Percentiles rank a stretch among this genome's conserved stretches.
Evolutionary conservation across 1,140 invertebrate genomes (phyloP).

Genomic region (Carcinoscorpius rotundicauda): DNA sequence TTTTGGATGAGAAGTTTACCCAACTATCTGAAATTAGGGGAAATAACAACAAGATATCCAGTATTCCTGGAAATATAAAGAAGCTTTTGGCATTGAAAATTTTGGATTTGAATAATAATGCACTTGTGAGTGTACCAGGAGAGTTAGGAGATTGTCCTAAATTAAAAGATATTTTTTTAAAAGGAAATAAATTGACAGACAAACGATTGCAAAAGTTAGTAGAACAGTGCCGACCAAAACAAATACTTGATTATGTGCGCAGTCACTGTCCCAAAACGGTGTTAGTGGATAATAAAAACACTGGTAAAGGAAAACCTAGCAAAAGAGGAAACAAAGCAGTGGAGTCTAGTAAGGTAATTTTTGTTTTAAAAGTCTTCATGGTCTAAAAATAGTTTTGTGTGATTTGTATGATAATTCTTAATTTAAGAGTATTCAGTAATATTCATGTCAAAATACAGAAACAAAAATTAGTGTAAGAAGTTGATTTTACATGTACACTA

Average conservation of each 20-base stretch:
- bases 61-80: slow-evolving; percentile 45
- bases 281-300: slow-evolving; percentile 27
- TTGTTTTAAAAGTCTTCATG: neutral
- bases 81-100: slow-evolving; percentile 48
- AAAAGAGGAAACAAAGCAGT: slow-evolving; percentile 25
- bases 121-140: slow-evolving; percentile 45
- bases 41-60: slow-evolving; percentile 49
- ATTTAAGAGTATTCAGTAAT: too few species aligned
- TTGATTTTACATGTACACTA: too few species aligned
- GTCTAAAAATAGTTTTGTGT: too few species aligned
- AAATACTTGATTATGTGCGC: slow-evolving; percentile 52
- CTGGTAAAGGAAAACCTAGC: slow-evolving; percentile 38
- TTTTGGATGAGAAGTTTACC: slow-evolving; percentile 44
- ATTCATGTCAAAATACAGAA: too few species aligned
- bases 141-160: slow-evolving; percentile 50
- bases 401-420: too few species aligned
- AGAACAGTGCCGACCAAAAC: slow-evolving; percentile 46
- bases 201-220: slow-evolving; percentile 56
- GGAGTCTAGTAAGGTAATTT: slow-evolving; percentile 23
- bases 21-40: slow-evolving; percentile 54
- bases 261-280: slow-evolving; percentile 41
- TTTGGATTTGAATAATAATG: slow-evolving; percentile 55
- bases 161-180: slow-evolving; percentile 50
- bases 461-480: too few species aligned
- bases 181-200: slow-evolving; percentile 57